A percentile compares a stretch with the other conserved stretches of the same genome.
These are phyloP conservation scores for Atrina japonica DNA, from an alignment of 2,888 invertebrate species.

Conservation along the genomic window DNA sequence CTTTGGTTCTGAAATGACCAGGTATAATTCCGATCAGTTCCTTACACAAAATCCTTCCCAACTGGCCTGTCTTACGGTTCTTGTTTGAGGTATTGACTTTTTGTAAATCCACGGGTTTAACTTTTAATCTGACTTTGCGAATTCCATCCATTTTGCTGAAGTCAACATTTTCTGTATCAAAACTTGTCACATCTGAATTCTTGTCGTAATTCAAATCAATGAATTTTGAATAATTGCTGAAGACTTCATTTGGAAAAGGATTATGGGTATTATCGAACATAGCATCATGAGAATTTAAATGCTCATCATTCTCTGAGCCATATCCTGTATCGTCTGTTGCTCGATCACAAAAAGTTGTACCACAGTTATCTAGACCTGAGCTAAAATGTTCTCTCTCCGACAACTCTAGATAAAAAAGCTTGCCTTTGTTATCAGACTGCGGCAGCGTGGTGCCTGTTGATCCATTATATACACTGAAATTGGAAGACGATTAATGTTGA, in stretches of 20 bases:
- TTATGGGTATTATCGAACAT: not conserved
- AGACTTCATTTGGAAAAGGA: not conserved
- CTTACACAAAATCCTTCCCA: conserved; percentile 41
- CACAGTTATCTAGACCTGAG: conserved; percentile 5
- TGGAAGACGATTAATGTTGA: too few relatives aligned
- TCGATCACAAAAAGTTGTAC: conserved; percentile 20
- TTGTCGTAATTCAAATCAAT: too few relatives aligned
- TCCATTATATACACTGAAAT: conserved; percentile 44
- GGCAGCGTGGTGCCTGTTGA: conserved; percentile 47
- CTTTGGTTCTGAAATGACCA: conserved; percentile 39
- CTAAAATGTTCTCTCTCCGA: conserved; percentile 20
- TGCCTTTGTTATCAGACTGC: conserved; percentile 59
- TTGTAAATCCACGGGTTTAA: conserved; percentile 26
- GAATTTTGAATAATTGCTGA: not conserved
- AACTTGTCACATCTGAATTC: too few relatives aligned
- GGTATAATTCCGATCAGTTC: conserved; percentile 50
- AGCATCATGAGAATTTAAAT: not conserved
- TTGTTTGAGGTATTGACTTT: conserved; percentile 15
- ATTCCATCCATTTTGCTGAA: conserved; percentile 40
- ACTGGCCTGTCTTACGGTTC: conserved; percentile 13
- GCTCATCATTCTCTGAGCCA: conserved; percentile 61
- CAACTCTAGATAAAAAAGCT: conserved; percentile 64
- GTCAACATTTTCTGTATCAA: too few relatives aligned
- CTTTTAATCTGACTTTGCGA: conserved; percentile 26
- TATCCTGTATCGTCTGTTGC: conserved; percentile 62